These are phyloP conservation scores for Damaliscus lunatus DNA, from an alignment of 2,113 vertebrate species.

Conservation along the genomic window DNA sequence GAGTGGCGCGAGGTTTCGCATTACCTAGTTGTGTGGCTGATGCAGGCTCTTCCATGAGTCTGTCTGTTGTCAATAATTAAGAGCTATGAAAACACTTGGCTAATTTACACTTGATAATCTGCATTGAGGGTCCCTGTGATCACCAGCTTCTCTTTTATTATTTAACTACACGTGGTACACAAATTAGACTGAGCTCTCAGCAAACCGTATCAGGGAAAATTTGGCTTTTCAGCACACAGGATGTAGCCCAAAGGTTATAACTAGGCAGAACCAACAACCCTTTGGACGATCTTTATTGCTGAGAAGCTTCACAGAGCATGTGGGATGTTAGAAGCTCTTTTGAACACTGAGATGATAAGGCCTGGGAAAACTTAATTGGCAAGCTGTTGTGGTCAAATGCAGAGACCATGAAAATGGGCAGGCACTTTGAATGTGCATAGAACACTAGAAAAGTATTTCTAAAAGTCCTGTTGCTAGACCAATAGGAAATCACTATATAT, in stretches of 20 bases:
- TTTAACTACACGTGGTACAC: conserved; percentile 23
- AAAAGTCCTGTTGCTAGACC: not conserved
- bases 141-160: conserved; percentile 53
- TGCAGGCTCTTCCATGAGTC: conserved; percentile 18
- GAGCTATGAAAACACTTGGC: conserved; percentile 60
- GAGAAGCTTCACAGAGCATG: conserved; percentile 25
- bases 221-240: not conserved
- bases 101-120: conserved; percentile 67
- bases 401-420: not conserved
- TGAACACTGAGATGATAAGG: not conserved
- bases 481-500: not conserved
- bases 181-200: not conserved
- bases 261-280: not conserved
- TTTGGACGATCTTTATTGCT: not conserved
- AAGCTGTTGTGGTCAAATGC: conserved; percentile 18
- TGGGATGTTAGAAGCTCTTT: conserved; percentile 46
- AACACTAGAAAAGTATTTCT: not conserved
- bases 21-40: conserved; percentile 31
- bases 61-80: conserved; percentile 67
- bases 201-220: not conserved
- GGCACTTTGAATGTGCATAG: not conserved
- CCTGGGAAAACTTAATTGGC: conserved; percentile 47
- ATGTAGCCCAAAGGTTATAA: not conserved
- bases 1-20: conserved; percentile 22
- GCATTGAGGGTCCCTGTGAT: conserved; percentile 38